phyloP scores from a whole-genome alignment of 1,140 invertebrate species.

The Protaetia brevitarsis region DNA sequence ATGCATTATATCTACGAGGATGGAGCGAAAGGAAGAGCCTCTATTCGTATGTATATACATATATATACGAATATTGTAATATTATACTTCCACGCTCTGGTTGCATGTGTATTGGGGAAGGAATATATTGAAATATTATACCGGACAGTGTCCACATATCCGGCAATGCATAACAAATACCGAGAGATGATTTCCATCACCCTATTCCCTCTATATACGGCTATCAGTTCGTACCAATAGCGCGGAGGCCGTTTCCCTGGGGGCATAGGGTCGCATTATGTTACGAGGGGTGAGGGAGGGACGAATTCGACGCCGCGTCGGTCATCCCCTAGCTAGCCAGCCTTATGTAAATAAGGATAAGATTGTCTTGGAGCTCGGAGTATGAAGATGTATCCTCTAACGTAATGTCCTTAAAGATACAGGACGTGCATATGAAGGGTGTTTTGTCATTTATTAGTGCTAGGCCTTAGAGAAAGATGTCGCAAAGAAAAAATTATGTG shows the following conservation, averaged over 20 bases:
- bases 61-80: background rate
- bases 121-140: slow-evolving; percentile 46
- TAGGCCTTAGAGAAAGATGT: too few species aligned
- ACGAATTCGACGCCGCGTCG: background rate
- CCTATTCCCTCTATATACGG: slow-evolving; percentile 35
- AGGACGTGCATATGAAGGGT: too few species aligned
- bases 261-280: slow-evolving; percentile 30
- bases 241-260: slow-evolving; percentile 29
- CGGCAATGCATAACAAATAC: slow-evolving; percentile 43
- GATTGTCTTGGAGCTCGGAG: too few species aligned
- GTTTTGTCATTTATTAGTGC: too few species aligned
- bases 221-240: slow-evolving; percentile 34
- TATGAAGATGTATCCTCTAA: too few species aligned
- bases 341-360: too few species aligned
- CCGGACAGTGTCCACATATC: slow-evolving; percentile 41
- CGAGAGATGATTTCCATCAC: slow-evolving; percentile 37
- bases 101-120: slow-evolving; percentile 19
- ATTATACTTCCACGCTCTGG: background rate
- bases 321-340: too few species aligned
- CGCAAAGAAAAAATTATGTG: too few species aligned
- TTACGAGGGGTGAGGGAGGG: too few species aligned
- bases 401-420: too few species aligned
- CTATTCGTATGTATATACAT: background rate
- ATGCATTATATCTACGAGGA: too few species aligned
- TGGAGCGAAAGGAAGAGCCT: too few species aligned